Conservation (phyloP, 35 echinoderm and acorn worm genomes). For the Ophiothrix spiculata region DNA sequence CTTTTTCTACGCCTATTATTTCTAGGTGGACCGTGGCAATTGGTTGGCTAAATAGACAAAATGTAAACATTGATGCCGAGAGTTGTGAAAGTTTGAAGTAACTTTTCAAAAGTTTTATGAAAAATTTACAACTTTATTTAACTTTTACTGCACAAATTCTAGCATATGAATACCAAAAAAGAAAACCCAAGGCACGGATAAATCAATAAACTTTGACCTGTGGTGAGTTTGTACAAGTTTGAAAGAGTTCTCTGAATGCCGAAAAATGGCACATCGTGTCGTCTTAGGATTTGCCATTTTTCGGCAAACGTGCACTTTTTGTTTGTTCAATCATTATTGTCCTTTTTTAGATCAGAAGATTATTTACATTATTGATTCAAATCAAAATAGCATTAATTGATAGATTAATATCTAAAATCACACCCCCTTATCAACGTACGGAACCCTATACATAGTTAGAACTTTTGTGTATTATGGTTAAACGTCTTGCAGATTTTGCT, state of each 20-base stretch:
- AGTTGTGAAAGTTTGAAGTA: neutral
- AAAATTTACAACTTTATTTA: neutral
- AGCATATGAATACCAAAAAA: neutral
- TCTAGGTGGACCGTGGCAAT: neutral
- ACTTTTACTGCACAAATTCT: neutral
- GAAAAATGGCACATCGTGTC: neutral
- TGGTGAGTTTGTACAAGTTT: neutral
- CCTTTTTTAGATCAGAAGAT: no score
- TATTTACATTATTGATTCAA: no score
- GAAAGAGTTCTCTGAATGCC: neutral
- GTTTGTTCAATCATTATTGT: no score
- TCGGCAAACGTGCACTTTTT: neutral
- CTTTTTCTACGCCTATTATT: neutral
- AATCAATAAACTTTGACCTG: neutral
- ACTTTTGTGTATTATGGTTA: no score
- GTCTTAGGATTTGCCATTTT: neutral
- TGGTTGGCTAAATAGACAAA: neutral
- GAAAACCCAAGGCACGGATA: neutral
- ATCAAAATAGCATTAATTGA: no score
- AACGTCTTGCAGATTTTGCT: no score
- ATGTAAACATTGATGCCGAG: neutral
- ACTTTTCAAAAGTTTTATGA: neutral
- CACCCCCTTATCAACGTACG: no score
- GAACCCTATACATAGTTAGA: no score
- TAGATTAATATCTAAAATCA: no score